phyloP scores from a whole-genome alignment of 2,888 invertebrate genomes.

The Drosophila prostipennis region DNA sequence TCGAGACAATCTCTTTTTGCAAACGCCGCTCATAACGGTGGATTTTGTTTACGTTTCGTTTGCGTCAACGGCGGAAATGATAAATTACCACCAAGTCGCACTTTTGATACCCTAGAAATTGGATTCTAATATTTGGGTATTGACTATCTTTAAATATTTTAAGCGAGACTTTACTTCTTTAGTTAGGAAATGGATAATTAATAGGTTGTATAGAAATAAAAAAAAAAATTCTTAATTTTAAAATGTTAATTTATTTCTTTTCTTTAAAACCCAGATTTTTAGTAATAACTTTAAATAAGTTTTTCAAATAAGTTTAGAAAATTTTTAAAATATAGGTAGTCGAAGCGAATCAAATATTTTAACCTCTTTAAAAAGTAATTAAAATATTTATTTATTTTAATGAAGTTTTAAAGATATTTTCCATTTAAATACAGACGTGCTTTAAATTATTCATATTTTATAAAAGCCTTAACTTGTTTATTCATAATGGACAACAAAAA shows the following conservation, averaged over 20 bases:
- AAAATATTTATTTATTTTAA: not conserved
- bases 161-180: no score
- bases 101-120: conserved; percentile 7
- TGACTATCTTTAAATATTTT: not conserved
- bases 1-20: conserved; percentile 30
- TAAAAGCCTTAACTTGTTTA: conserved; percentile 7
- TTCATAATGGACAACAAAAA: not conserved
- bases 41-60: conserved; percentile 46
- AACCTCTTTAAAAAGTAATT: not conserved
- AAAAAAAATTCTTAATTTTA: no score
- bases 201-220: no score
- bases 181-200: not conserved
- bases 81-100: not conserved
- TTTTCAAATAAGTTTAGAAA: no score
- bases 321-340: no score
- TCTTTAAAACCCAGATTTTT: no score
- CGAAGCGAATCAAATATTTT: no score
- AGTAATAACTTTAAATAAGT: no score
- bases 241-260: no score
- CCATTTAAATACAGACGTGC: no score
- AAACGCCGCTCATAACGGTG: conserved; percentile 34
- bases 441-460: conserved; percentile 8
- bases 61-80: conserved; percentile 35
- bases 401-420: not conserved
- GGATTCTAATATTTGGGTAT: not conserved